Conservation (phyloP, 2,113 vertebrate genomes). For the Clarias gariepinus region DNA sequence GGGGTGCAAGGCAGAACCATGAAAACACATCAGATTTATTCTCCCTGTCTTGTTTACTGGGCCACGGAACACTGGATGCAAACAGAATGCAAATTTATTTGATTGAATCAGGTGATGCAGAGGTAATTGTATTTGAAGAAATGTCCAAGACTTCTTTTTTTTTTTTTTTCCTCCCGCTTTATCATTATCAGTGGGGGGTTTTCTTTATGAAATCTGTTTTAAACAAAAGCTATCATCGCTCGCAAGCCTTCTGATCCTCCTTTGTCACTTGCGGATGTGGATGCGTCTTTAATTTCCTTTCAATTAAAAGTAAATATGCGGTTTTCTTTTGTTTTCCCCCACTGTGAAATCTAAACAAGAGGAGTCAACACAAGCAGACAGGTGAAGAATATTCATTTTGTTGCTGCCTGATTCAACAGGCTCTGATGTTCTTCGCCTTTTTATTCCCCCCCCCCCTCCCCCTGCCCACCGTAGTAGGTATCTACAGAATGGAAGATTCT, state of each 20-base stretch:
- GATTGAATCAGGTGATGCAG: constrained; percentile 84
- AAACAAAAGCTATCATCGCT: constrained; percentile 82
- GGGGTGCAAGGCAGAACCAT: constrained; percentile 74
- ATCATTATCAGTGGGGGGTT: constrained; percentile 76
- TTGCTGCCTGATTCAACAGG: constrained; percentile 55
- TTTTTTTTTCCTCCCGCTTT: constrained; percentile 60
- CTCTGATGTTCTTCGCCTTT: constrained; percentile 51
- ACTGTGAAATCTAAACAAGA: constrained; percentile 81
- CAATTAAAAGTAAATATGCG: constrained; percentile 84
- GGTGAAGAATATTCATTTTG: constrained; percentile 82
- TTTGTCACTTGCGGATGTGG: constrained; percentile 79
- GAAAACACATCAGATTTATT: constrained; percentile 83
- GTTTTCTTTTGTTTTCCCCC: constrained; percentile 73
- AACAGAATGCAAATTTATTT: constrained; percentile 84
- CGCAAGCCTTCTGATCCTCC: constrained; percentile 71
- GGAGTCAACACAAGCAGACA: constrained; percentile 79
- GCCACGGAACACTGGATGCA: constrained; percentile 80
- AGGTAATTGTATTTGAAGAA: constrained; percentile 84
- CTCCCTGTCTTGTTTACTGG: constrained; percentile 80
- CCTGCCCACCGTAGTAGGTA: constrained; percentile 26
- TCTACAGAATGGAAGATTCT: constrained; percentile 28
- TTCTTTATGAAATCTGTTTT: constrained; percentile 82
- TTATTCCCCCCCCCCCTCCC: constrained; percentile 29
- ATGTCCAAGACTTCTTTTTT: constrained; percentile 77
- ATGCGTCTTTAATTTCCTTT: constrained; percentile 84